These are phyloP conservation scores for Lipotes vexillifer DNA, from an alignment of 2,113 vertebrate species.

Conservation along the genomic window DNA sequence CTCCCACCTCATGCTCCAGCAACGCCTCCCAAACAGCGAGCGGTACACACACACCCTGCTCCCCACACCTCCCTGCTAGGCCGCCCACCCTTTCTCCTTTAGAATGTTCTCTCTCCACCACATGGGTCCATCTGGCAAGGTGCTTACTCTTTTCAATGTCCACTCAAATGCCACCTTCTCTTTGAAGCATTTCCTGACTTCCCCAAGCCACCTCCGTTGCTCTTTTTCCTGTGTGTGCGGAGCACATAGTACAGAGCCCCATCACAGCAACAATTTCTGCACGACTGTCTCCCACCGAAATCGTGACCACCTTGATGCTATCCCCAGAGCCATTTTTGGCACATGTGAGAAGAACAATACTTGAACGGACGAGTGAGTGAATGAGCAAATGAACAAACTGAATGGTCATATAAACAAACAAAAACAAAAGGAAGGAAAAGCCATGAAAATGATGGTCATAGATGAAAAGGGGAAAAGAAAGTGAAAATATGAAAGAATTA, in stretches of 20 bases:
- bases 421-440: neutral
- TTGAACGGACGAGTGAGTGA: neutral
- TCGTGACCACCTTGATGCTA: neutral
- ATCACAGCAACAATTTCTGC: neutral
- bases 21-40: accelerated
- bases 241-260: neutral
- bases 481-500: neutral
- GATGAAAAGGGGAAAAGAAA: neutral
- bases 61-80: too few species aligned
- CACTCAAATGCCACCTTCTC: neutral
- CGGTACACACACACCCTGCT: neutral
- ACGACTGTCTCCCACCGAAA: neutral
- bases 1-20: neutral
- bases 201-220: neutral
- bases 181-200: neutral
- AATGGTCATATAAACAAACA: neutral
- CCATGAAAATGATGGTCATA: neutral
- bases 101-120: neutral
- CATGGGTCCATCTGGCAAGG: too few species aligned
- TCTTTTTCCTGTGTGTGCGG: neutral
- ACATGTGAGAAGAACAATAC: neutral
- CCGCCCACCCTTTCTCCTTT: neutral
- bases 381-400: neutral
- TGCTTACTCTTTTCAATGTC: neutral
- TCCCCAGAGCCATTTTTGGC: neutral